Conservation (phyloP, 1,140 invertebrate species). For the Oncopodura yosiiana region DNA sequence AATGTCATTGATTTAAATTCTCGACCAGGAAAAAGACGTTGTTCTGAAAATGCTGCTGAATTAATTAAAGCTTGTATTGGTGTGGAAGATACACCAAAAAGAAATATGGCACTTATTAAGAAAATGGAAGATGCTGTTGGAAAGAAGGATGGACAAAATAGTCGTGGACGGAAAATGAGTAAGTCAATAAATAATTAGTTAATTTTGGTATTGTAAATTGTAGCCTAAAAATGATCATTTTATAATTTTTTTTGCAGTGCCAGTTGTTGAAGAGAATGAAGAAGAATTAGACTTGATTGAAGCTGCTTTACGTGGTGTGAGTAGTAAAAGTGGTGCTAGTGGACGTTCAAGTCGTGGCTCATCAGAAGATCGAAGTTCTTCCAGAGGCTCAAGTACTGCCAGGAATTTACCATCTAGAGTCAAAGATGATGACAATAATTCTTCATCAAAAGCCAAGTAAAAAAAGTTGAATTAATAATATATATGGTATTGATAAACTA, state of each 20-base stretch:
- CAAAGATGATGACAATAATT: constrained; percentile 25
- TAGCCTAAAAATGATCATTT: neutral
- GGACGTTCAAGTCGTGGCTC: constrained; percentile 30
- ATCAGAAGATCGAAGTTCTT: constrained; percentile 32
- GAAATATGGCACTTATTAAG: constrained; percentile 26
- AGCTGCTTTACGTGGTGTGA: constrained; percentile 5
- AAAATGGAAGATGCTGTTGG: constrained; percentile 29
- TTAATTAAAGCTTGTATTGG: constrained; percentile 59
- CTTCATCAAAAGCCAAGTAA: constrained; percentile 26
- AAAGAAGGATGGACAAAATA: constrained; percentile 19
- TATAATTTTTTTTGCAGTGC: constrained; percentile 15
- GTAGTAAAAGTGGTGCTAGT: constrained; percentile 1
- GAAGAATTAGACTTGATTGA: constrained; percentile 20
- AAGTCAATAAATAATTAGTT: constrained; percentile 7
- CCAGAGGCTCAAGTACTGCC: constrained; percentile 31
- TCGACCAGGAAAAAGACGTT: constrained; percentile 52
- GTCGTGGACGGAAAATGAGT: constrained; percentile 13
- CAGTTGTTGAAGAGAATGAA: constrained; percentile 29
- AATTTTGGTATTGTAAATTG: constrained; percentile 1
- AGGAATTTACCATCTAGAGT: constrained; percentile 1
- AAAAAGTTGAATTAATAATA: neutral
- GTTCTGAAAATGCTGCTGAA: constrained; percentile 56
- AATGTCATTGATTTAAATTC: constrained; percentile 40
- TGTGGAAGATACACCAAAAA: constrained; percentile 45
- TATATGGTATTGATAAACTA: neutral